Base-by-base conservation (phyloP, 2,888 invertebrate species). In the Rotaria socialis region DNA sequence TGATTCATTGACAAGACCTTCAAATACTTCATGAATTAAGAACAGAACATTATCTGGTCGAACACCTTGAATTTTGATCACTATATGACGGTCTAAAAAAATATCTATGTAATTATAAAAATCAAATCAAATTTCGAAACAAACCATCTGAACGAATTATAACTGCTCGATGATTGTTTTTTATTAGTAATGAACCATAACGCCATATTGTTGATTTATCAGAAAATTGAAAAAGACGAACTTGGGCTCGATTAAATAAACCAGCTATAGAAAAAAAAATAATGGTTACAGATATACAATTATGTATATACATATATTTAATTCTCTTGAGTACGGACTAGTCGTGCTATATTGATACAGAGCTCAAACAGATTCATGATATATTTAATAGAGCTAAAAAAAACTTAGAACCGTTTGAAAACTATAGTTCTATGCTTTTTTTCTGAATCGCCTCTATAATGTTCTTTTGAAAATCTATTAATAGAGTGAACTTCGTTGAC, bases 241-340 rank as follows among this genome's bases (percentile, higher is more conserved):
- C 91, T 90, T 91, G 91, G 35, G 90, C 90, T 87, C 91, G 89
- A 88, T 91, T 91, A 88, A 91, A 91, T 27, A 91, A 89, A 24
- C 91, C 91, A 60, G 90, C 89, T 80, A 80, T n/a, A 3, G 16
- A 67, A 14, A 80, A 19, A 80, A 41, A 11, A 47, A 47, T 11
- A 47, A 47, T 35, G 2, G 2, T 35, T 35, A 35, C 35, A 35
- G 35, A 35, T 35, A 35, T 35, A 35, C 35, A 35, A 35, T 35
- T 35, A 35, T 35, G 1, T 35, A 35, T 35, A 35, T 35, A 35
- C 35, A 35, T 35, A 35, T 35, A 35, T 35, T 35, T 35, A 35
- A 35, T 35, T 35, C 35, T 1, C 35, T 35, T 35, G 35, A 35
- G 35, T 35, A 35, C 35, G 35, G 2, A 35, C 2, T 35, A 2